Percentiles rank a stretch among this genome's conserved stretches.
Evolutionary conservation across 1,140 invertebrate genomes (phyloP).

Genomic region (Dinothrombium tinctorium): DNA sequence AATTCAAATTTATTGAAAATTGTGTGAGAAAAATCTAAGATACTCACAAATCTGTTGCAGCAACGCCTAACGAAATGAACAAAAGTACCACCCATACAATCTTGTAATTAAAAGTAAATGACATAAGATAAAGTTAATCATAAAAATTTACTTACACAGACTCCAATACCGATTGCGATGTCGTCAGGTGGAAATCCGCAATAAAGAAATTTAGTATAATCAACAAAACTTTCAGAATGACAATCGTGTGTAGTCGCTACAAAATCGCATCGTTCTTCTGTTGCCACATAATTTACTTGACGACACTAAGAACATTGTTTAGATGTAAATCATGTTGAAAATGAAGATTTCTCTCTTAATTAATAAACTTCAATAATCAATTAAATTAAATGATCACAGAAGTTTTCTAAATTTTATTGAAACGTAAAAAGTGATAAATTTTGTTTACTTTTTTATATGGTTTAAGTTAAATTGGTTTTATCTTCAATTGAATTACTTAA

Average conservation of each 20-base stretch:
- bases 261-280: not conserved
- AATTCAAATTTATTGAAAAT: constrained; percentile 2
- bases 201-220: constrained; percentile 23
- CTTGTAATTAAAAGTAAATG: not conserved
- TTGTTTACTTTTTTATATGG: too few relatives aligned
- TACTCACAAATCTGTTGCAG: constrained; percentile 36
- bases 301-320: not conserved
- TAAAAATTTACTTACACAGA: constrained; percentile 18
- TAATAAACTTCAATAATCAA: too few relatives aligned
- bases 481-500: too few relatives aligned
- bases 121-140: not conserved
- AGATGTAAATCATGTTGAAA: too few relatives aligned
- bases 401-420: too few relatives aligned
- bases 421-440: too few relatives aligned
- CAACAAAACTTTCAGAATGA: constrained; percentile 21
- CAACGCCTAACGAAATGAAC: constrained; percentile 33
- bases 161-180: constrained; percentile 15
- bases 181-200: constrained; percentile 19
- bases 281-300: not conserved
- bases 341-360: too few relatives aligned
- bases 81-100: constrained; percentile 32
- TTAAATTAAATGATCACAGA: too few relatives aligned
- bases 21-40: not conserved
- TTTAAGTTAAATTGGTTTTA: too few relatives aligned
- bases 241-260: constrained; percentile 17